These are phyloP conservation scores for Ladona fulva DNA, from an alignment of 1,140 invertebrate genomes.

Conservation along the genomic window DNA sequence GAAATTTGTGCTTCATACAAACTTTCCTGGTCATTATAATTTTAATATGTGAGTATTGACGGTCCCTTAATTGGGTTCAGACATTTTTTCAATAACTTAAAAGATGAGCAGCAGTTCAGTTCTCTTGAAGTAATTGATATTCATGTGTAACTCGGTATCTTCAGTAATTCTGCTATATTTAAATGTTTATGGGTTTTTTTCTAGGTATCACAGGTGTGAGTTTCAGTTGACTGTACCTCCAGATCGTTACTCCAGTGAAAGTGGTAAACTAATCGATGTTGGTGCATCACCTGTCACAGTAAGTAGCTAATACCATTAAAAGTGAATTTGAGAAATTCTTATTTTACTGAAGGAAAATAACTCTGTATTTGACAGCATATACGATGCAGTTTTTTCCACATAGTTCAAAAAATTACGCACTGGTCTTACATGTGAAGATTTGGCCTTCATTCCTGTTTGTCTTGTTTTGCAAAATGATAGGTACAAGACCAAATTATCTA, in stretches of 20 bases:
- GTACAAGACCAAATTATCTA: too few relatives aligned
- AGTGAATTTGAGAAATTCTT: too few relatives aligned
- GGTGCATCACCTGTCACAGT: constrained; percentile 50
- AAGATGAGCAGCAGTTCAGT: background rate
- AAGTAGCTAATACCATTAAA: constrained; percentile 19
- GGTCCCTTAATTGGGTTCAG: background rate
- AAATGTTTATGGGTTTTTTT: constrained; percentile 16
- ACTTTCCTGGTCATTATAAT: constrained; percentile 98
- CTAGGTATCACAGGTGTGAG: constrained; percentile 72
- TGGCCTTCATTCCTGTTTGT: too few relatives aligned
- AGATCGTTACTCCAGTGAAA: constrained; percentile 42
- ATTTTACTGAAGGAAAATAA: too few relatives aligned
- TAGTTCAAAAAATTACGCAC: too few relatives aligned
- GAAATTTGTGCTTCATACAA: constrained; percentile 96
- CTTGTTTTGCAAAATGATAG: too few relatives aligned
- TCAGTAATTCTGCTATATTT: background rate
- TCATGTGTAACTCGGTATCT: background rate
- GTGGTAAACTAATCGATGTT: constrained; percentile 48
- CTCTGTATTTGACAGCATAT: too few relatives aligned
- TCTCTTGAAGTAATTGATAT: constrained; percentile 13
- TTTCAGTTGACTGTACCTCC: constrained; percentile 68
- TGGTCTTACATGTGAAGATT: too few relatives aligned
- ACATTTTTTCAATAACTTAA: background rate
- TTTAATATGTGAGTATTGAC: constrained; percentile 77
- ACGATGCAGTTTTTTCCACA: too few relatives aligned